A percentile compares a stretch with the other conserved stretches of the same genome.
Conservation (phyloP, 2,888 invertebrate genomes). For the Lysandra bellargus region DNA sequence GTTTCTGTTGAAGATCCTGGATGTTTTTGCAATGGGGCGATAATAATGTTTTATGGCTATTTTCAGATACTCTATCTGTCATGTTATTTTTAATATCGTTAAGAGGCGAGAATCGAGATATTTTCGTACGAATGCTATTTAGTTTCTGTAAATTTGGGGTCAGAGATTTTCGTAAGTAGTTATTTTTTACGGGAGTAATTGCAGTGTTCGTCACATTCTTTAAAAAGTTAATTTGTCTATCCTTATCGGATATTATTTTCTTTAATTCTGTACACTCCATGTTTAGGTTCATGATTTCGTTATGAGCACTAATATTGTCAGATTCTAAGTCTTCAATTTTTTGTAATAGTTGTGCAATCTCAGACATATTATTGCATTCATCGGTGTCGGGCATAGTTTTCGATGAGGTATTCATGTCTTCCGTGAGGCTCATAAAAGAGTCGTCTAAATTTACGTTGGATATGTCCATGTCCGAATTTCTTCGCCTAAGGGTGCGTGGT, state of each 20-base stretch:
- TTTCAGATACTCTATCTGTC: background rate
- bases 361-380: background rate
- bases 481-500: background rate
- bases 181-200: background rate
- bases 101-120: background rate
- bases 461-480: conserved; percentile 1
- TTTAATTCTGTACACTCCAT: background rate
- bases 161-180: background rate
- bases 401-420: background rate
- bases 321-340: background rate
- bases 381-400: background rate
- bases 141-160: background rate
- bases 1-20: background rate
- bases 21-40: background rate
- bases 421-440: background rate
- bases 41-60: background rate
- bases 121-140: background rate
- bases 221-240: background rate
- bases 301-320: background rate
- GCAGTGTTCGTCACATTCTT: background rate
- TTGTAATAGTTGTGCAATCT: background rate
- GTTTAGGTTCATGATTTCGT: background rate
- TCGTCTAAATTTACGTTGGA: background rate
- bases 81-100: background rate
- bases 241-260: background rate